Evolutionary conservation across 2,888 invertebrate genomes (phyloP).

Genomic region (Pteria penguin): DNA sequence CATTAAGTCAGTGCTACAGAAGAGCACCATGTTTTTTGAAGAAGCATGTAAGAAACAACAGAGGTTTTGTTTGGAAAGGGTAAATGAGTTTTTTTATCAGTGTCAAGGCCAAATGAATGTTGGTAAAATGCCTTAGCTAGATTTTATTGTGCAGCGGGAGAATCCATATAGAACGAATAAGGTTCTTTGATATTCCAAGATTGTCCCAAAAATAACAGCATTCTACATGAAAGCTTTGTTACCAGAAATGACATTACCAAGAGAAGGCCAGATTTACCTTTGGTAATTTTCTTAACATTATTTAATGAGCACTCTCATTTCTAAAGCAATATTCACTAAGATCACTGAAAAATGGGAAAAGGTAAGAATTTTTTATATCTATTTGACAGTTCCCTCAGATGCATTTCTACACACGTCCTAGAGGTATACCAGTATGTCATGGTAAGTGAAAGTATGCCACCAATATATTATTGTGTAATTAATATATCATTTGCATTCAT

Average conservation of each 20-base stretch:
- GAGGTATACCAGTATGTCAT: too few species aligned
- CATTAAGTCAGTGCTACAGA: slow-evolving; percentile 29
- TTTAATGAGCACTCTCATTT: too few species aligned
- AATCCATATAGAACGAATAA: slow-evolving; percentile 36
- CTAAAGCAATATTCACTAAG: too few species aligned
- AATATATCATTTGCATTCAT: too few species aligned
- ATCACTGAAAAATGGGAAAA: too few species aligned
- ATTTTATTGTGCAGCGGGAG: slow-evolving; percentile 33
- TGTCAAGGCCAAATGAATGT: slow-evolving; percentile 36
- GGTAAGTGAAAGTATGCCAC: too few species aligned
- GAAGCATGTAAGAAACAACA: slow-evolving; percentile 22
- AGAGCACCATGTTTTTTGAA: slow-evolving; percentile 17
- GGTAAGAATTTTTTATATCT: too few species aligned
- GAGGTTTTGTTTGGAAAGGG: slow-evolving; percentile 33
- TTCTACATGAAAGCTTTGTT: slow-evolving; percentile 4
- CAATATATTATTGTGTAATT: too few species aligned
- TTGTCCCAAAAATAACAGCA: slow-evolving; percentile 31
- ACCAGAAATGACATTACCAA: slow-evolving; percentile 26
- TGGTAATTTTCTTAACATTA: too few species aligned
- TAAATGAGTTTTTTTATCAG: slow-evolving; percentile 10
- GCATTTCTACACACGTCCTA: too few species aligned
- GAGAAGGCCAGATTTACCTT: too few species aligned
- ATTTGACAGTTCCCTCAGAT: too few species aligned
- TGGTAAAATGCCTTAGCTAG: slow-evolving; percentile 31
- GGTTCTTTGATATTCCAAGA: slow-evolving; percentile 15